A percentile compares a stretch with the other conserved stretches of the same genome.
These are phyloP conservation scores for Phymanthus crucifer DNA, from an alignment of 92 coral and sea anemone genomes.

Conservation along the genomic window DNA sequence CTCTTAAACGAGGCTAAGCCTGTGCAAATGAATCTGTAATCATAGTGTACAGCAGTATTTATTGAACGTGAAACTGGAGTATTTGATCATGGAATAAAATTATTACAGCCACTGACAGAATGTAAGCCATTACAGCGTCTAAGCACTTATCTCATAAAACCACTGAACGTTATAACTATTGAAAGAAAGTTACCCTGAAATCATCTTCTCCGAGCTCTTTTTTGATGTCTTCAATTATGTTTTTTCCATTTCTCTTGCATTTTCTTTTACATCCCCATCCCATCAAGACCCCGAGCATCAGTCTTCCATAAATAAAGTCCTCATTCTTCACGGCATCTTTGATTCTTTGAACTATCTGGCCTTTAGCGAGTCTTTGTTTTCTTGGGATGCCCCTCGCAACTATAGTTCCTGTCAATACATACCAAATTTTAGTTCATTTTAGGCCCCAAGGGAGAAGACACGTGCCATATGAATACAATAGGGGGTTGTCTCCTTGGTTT, in stretches of 20 bases:
- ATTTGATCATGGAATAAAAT: too few relatives aligned
- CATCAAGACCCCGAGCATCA: slow-evolving; percentile 19
- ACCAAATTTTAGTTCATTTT: not conserved
- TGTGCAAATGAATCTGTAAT: too few relatives aligned
- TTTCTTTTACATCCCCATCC: slow-evolving; percentile 2
- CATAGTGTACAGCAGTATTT: too few relatives aligned
- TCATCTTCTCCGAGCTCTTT: slow-evolving; percentile 20
- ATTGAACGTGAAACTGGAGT: too few relatives aligned
- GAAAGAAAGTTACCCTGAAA: slow-evolving; percentile 4
- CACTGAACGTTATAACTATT: too few relatives aligned
- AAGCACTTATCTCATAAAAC: too few relatives aligned
- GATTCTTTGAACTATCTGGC: not conserved
- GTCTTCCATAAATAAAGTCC: not conserved
- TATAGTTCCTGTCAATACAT: not conserved
- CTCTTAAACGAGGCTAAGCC: too few relatives aligned
- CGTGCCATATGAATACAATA: too few relatives aligned
- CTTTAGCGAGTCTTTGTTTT: not conserved
- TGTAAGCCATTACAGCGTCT: not conserved
- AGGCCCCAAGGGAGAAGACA: too few relatives aligned
- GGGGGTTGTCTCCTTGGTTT: too few relatives aligned
- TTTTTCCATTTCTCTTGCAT: slow-evolving; percentile 8
- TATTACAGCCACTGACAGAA: too few relatives aligned
- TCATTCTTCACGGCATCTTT: slow-evolving; percentile 7
- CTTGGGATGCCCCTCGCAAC: not conserved
- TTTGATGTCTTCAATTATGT: slow-evolving; percentile 21